Base-by-base conservation (phyloP, 2,113 vertebrate genomes). In the Cariama cristata region DNA sequence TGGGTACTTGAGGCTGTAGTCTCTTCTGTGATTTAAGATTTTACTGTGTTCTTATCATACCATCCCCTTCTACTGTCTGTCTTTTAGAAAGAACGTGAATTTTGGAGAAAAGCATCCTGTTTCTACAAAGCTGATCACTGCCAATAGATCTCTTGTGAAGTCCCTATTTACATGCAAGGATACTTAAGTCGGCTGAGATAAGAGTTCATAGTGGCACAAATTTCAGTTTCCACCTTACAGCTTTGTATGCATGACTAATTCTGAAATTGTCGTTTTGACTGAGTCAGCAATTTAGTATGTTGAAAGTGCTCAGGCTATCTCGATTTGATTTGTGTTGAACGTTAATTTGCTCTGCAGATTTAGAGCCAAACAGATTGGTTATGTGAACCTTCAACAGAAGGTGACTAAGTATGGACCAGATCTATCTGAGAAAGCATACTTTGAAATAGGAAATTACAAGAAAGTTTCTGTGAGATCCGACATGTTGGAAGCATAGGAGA, bases 171-270 rank as follows among this genome's bases (percentile, higher is more conserved):
- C 64, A 20, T 15, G 15, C 18, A 74, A 50, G 60, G 23, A 26
- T 32, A 7, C 42, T 44, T 56, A 81, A 74, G 60, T 59, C 1
- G 1, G 11, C 30, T 93, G 56, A 91, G 86, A 79, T 84, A 75
- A 86, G 64, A 86, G 52, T 85, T 93, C 62, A 79, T 11, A 73
- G 71, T 76, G 71, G 58, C 66, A 76, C 42, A 38, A 30, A 89
- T 84, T 91, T 94, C 19, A 12, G 58, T 79, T 93, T 93, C 69
- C 16, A 63, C 47, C 32, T 85, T 90, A 4, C 28, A 53, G 56
- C 8, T 50, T 91, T 76, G 6, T 53, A 27, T 9, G 28, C 53
- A 24, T 96, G 97, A 86, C 74, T 97, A n/a, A 92, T 82, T 83
- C 35, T n/a, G 77, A 53, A 69, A 52, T 27, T 14, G 63, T 56